phyloP scores from a whole-genome alignment of 1,140 invertebrate genomes.

The Xylocopa sonorina region DNA sequence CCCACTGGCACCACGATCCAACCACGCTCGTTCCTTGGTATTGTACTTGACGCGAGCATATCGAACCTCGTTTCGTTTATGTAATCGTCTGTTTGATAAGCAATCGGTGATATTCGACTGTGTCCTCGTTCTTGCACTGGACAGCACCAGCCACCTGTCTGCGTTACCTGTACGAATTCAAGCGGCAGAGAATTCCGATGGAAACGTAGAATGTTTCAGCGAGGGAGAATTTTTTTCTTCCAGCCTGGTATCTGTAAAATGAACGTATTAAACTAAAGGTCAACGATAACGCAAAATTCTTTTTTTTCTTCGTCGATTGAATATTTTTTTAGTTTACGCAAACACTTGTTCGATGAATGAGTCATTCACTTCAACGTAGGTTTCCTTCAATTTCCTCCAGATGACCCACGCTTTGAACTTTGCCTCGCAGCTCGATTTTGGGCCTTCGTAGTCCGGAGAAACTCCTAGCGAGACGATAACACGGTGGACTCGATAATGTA shows the following conservation, averaged over 20 bases:
- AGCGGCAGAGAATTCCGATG: neutral
- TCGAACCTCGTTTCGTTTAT: neutral
- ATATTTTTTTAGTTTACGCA: neutral
- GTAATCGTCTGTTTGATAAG: constrained; percentile 28
- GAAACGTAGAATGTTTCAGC: neutral
- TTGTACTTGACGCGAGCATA: neutral
- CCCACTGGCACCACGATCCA: constrained; percentile 24
- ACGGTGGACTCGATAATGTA: neutral
- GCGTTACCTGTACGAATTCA: neutral
- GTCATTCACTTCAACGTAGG: neutral
- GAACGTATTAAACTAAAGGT: neutral
- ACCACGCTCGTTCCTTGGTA: neutral
- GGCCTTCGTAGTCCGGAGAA: neutral
- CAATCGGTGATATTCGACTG: neutral
- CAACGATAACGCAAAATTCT: neutral
- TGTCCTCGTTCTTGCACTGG: constrained; percentile 13
- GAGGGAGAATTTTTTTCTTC: neutral
- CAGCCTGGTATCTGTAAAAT: neutral
- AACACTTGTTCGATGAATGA: neutral
- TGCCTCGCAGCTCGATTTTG: neutral
- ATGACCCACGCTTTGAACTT: neutral
- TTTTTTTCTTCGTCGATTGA: neutral
- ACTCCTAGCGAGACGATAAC: neutral
- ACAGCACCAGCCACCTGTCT: constrained; percentile 4
- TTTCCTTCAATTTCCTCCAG: neutral